phyloP scores from a whole-genome alignment of 64 coral and sea anemone species.

The Dendronephthya gigantea region DNA sequence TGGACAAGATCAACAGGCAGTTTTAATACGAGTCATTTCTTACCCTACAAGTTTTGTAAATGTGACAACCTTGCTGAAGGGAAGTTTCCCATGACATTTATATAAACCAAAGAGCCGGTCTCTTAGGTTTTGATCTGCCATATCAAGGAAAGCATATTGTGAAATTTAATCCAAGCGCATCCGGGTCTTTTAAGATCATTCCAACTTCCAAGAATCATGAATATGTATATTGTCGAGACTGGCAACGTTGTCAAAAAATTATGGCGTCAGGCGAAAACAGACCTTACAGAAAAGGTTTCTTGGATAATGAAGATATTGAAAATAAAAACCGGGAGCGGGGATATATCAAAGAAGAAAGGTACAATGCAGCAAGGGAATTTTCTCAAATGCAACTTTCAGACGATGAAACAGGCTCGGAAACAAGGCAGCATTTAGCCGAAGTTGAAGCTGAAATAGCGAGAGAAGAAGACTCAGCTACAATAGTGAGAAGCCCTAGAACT shows the following conservation, averaged over 20 bases:
- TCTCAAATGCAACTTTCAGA: neutral
- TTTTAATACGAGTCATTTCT: too few species aligned
- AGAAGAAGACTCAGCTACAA: conserved; percentile 11
- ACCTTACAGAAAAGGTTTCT: neutral
- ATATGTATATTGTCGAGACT: neutral
- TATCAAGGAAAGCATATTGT: too few species aligned
- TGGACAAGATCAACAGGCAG: too few species aligned
- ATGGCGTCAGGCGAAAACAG: neutral
- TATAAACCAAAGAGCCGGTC: too few species aligned
- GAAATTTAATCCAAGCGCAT: too few species aligned
- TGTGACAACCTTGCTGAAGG: too few species aligned
- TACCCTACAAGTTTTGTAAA: too few species aligned
- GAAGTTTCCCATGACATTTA: too few species aligned
- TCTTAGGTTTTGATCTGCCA: too few species aligned
- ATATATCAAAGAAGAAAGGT: neutral
- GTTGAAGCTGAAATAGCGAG: neutral
- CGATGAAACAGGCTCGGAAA: neutral
- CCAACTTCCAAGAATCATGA: neutral
- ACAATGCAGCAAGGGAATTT: neutral
- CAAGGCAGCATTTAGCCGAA: neutral
- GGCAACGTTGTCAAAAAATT: neutral
- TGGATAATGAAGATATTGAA: neutral
- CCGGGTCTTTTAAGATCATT: too few species aligned
- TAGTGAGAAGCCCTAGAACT: neutral
- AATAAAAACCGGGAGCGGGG: neutral